phyloP scores from a whole-genome alignment of 2,113 vertebrate genomes.

The Nibea albiflora region DNA sequence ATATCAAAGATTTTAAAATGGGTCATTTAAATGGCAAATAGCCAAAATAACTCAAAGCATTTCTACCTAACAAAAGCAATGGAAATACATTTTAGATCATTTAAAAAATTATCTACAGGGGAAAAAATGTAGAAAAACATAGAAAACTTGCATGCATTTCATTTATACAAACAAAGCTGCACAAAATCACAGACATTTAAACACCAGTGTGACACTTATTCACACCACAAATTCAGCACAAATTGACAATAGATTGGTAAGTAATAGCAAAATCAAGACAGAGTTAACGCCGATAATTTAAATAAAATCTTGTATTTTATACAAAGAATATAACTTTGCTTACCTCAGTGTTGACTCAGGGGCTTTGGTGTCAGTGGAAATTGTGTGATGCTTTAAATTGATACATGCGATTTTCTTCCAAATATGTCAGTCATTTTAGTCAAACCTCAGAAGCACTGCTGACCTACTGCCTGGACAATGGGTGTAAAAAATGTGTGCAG shows the following conservation, averaged over 20 bases:
- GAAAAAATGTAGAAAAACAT: too few relatives aligned
- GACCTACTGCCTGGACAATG: constrained; percentile 35
- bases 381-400: constrained; percentile 10
- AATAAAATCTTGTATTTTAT: background rate
- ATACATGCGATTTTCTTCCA: background rate
- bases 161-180: background rate
- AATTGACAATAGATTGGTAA: background rate
- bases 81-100: background rate
- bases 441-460: constrained; percentile 15
- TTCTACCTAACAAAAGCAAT: too few relatives aligned
- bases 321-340: constrained; percentile 20
- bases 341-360: constrained; percentile 49
- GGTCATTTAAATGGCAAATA: background rate
- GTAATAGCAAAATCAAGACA: background rate
- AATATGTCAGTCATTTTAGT: background rate
- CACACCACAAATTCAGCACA: background rate
- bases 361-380: constrained; percentile 12
- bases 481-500: constrained; percentile 50
- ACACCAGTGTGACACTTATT: background rate
- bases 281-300: background rate
- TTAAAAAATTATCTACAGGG: background rate
- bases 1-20: background rate
- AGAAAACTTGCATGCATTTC: background rate
- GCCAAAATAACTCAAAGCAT: background rate
- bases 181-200: too few relatives aligned